These are phyloP conservation scores for Eira barbara DNA, from an alignment of 2,113 vertebrate genomes.

Conservation along the genomic window DNA sequence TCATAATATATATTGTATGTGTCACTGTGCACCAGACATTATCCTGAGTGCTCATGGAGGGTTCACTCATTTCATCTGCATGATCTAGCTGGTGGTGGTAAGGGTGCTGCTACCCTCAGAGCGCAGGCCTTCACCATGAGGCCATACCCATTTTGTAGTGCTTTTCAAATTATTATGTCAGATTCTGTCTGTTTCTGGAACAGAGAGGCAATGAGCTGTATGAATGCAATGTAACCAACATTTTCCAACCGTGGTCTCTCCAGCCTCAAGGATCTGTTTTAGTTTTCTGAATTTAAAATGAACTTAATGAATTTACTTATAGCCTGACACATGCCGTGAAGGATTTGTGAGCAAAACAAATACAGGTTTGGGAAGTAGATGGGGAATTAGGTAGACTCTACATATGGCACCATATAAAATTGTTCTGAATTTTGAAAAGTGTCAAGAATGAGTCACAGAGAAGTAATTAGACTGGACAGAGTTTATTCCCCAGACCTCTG, in stretches of 20 bases:
- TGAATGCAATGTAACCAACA: not conserved
- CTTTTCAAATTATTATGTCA: not conserved
- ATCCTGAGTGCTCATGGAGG: not conserved
- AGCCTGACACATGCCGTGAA: not conserved
- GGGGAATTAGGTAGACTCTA: not conserved
- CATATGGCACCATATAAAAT: not conserved
- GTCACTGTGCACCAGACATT: no score
- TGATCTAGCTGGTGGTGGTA: not conserved
- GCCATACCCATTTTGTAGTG: not conserved
- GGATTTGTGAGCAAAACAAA: not conserved
- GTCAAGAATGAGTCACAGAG: not conserved
- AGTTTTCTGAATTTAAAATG: conserved; percentile 12
- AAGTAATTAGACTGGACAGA: conserved; percentile 23
- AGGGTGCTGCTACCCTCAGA: not conserved
- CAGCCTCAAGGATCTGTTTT: not conserved
- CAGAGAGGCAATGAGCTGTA: not conserved
- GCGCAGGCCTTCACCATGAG: not conserved
- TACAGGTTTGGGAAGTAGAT: not conserved
- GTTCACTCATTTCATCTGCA: not conserved
- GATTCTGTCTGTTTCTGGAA: not conserved
- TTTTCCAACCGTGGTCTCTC: not conserved
- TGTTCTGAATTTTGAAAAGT: conserved; percentile 14
- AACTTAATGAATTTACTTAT: not conserved
- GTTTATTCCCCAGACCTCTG: not conserved
- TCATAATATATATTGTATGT: not conserved